Conservation (phyloP, 2,888 invertebrate species). For the Oligia fasciuncula region DNA sequence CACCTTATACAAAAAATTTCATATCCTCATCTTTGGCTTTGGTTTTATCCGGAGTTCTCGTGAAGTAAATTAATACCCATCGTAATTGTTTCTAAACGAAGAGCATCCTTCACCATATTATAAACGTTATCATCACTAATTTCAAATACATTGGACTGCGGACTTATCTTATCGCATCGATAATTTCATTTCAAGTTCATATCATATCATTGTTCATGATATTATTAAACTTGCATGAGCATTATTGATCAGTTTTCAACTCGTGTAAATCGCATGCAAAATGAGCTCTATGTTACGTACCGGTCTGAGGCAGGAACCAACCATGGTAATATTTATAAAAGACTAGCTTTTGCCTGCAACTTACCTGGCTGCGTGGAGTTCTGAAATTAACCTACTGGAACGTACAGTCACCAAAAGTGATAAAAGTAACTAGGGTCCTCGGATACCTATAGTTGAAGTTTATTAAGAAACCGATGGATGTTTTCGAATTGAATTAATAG, state of each 20-base stretch:
- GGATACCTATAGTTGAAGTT: no score
- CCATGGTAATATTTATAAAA: neutral
- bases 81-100: neutral
- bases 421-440: no score
- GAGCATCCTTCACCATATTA: neutral
- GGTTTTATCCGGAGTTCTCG: neutral
- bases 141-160: slow-evolving; percentile 43
- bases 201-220: slow-evolving; percentile 53
- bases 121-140: slow-evolving; percentile 44
- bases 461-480: no score
- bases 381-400: neutral
- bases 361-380: neutral
- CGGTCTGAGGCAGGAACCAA: neutral
- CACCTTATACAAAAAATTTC: neutral
- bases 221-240: slow-evolving; percentile 57
- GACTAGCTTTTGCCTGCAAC: neutral
- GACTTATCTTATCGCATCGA: slow-evolving; percentile 56
- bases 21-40: neutral
- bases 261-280: neutral
- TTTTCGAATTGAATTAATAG: no score
- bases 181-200: slow-evolving; percentile 58
- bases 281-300: neutral
- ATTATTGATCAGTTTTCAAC: slow-evolving; percentile 50
- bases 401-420: no score
- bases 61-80: neutral